These are phyloP conservation scores for Epinotia brunnichana DNA, from an alignment of 2,888 invertebrate genomes.

Conservation along the genomic window DNA sequence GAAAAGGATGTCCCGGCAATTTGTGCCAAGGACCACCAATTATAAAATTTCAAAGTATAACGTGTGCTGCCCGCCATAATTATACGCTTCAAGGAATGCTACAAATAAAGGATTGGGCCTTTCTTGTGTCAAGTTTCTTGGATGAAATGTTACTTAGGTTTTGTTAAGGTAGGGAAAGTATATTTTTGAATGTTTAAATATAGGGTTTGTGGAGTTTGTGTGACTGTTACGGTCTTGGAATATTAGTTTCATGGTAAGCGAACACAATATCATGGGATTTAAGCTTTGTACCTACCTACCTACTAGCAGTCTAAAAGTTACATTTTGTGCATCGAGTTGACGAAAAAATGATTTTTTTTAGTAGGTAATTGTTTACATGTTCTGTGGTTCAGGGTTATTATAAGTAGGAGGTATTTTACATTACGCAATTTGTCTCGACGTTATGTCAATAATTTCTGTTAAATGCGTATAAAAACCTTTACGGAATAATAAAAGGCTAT, in stretches of 20 bases:
- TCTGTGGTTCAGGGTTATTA: no score
- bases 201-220: constrained; percentile 21
- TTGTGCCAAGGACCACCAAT: constrained; percentile 65
- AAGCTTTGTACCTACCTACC: no score
- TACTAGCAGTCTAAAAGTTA: no score
- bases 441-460: no score
- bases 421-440: no score
- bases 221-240: constrained; percentile 13
- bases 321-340: no score
- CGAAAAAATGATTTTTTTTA: no score
- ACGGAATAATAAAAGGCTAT: no score
- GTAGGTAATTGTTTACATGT: no score
- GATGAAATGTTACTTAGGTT: constrained; percentile 40
- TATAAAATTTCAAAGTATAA: constrained; percentile 66
- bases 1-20: constrained; percentile 64
- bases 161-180: constrained; percentile 27
- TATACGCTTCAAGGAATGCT: constrained; percentile 38
- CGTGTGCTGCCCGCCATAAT: constrained; percentile 52
- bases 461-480: no score
- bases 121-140: constrained; percentile 41
- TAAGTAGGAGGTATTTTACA: no score
- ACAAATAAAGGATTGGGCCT: constrained; percentile 43
- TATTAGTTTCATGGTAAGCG: not conserved
- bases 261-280: not conserved
- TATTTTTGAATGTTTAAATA: constrained; percentile 30